phyloP scores from a whole-genome alignment of 2,113 vertebrate genomes.

The Diadophis punctatus region DNA sequence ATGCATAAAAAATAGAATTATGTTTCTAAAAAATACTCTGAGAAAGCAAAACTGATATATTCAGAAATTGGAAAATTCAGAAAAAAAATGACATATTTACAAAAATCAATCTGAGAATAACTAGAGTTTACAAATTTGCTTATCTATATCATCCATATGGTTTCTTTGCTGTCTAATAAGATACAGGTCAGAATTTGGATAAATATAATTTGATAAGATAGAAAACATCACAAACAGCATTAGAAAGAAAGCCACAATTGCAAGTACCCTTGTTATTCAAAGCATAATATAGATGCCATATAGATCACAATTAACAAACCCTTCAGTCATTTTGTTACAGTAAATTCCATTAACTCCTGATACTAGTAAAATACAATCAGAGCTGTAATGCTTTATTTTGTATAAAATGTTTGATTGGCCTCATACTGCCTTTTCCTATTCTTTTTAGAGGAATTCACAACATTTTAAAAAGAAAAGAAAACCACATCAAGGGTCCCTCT shows the following conservation, averaged over 20 bases:
- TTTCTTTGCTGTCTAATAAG: not conserved
- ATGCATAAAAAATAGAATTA: not conserved
- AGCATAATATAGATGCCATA: not conserved
- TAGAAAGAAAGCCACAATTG: not conserved
- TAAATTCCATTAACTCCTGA: not conserved
- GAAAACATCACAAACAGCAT: not conserved
- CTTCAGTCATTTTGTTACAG: not conserved
- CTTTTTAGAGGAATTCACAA: not conserved
- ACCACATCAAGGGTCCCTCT: not conserved
- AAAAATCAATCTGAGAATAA: not conserved
- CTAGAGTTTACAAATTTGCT: not conserved
- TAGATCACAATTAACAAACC: not conserved
- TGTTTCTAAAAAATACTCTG: not conserved
- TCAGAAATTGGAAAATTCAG: not conserved
- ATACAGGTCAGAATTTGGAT: not conserved
- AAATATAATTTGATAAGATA: not conserved
- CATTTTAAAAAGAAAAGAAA: not conserved
- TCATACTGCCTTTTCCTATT: not conserved
- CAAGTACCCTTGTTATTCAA: not conserved
- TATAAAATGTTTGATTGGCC: not conserved
- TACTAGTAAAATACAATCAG: not conserved
- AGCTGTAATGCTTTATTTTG: not conserved
- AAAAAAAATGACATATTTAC: not conserved
- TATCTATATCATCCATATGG: not conserved
- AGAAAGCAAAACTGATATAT: not conserved